Evolutionary conservation across 2,888 invertebrate species (phyloP).

Genomic region (Tanytarsus gracilentus): DNA sequence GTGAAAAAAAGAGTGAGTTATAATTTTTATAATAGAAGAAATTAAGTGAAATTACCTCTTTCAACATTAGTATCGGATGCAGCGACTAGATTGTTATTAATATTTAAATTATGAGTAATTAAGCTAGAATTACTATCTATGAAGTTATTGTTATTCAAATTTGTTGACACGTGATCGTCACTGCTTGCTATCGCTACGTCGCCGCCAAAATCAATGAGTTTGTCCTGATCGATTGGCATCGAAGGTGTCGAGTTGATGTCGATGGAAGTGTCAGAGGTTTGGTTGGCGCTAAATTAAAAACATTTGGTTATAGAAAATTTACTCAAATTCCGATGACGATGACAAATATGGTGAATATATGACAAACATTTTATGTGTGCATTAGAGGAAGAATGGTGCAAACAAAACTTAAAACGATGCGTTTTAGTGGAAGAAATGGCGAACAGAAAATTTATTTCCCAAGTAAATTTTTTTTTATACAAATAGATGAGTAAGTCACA

Average conservation of each 20-base stretch:
- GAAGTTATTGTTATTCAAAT: conserved; percentile 25
- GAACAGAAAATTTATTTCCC: conserved; percentile 1
- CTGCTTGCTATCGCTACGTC: conserved; percentile 1
- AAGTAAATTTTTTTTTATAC: not conserved
- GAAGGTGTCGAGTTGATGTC: not conserved
- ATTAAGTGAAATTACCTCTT: conserved; percentile 5
- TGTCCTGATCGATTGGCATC: conserved; percentile 6
- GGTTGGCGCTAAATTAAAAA: not conserved
- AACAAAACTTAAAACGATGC: not conserved
- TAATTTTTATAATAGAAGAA: too few relatives aligned
- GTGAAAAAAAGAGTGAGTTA: too few relatives aligned
- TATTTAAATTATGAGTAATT: conserved; percentile 25
- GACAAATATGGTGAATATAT: too few relatives aligned
- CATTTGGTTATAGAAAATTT: too few relatives aligned
- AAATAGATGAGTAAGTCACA: not conserved
- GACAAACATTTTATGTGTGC: not conserved
- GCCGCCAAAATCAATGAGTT: conserved; percentile 24
- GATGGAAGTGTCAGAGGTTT: not conserved
- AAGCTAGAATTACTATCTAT: conserved; percentile 26
- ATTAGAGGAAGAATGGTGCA: not conserved
- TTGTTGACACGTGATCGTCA: conserved; percentile 11
- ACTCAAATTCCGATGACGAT: too few relatives aligned
- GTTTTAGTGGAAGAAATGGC: too few relatives aligned
- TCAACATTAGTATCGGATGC: conserved; percentile 16
- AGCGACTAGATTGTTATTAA: conserved; percentile 18